A percentile compares a stretch with the other conserved stretches of the same genome.
Conservation (phyloP, 2,113 vertebrate species). For the Willisornis vidua region DNA sequence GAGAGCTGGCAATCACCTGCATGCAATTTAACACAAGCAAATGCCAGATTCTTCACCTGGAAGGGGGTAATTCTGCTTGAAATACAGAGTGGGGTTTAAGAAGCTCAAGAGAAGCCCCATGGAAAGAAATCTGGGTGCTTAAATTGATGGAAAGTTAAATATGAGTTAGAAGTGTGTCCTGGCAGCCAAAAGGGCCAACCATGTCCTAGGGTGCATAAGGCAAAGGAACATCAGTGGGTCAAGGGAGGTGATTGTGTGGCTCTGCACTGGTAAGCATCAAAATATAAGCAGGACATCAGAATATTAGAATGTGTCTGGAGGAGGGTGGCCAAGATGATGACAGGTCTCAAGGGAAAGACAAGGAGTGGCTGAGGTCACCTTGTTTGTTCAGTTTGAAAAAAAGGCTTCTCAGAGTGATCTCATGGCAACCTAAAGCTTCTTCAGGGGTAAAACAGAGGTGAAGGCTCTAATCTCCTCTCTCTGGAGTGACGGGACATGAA, state of each 20-base stretch:
- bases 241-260: rapidly evolving
- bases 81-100: rapidly evolving
- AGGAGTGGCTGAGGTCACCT: background rate
- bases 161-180: background rate
- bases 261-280: rapidly evolving
- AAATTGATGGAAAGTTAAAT: background rate
- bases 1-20: rapidly evolving
- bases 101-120: rapidly evolving
- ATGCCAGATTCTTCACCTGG: background rate
- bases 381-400: background rate
- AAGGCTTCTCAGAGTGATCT: background rate
- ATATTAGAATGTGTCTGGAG: background rate
- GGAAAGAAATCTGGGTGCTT: background rate
- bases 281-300: background rate
- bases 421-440: background rate
- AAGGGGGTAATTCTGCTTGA: background rate
- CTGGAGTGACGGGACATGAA: rapidly evolving
- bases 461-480: background rate
- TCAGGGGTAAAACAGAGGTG: rapidly evolving
- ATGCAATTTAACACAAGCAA: background rate
- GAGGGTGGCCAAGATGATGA: background rate
- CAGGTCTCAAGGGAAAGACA: background rate
- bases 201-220: background rate
- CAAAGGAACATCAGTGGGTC: rapidly evolving
- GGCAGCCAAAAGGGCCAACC: rapidly evolving